Evolutionary conservation across 2,113 vertebrate species (phyloP).

Genomic region (Uria aalge): DNA sequence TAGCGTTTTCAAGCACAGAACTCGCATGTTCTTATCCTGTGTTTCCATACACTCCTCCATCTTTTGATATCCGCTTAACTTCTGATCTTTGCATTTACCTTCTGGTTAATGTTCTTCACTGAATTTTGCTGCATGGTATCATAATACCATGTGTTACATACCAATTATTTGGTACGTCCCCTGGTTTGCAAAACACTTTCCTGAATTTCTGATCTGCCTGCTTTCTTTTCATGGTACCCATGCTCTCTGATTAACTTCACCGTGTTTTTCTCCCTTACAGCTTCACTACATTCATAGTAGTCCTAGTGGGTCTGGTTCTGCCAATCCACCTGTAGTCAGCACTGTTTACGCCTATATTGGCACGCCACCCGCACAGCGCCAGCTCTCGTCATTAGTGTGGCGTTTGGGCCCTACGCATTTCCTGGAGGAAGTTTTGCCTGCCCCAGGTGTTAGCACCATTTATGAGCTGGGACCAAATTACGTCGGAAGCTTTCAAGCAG

Average conservation of each 20-base stretch:
- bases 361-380: slow-evolving; percentile 91
- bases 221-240: not conserved
- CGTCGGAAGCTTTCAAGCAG: slow-evolving; percentile 93
- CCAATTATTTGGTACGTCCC: not conserved
- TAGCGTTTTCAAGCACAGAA: not conserved
- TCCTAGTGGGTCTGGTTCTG: slow-evolving; percentile 89
- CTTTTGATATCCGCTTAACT: not conserved
- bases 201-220: not conserved
- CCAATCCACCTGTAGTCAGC: slow-evolving; percentile 93
- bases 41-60: not conserved
- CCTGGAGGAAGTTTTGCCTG: slow-evolving; percentile 93
- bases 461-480: slow-evolving; percentile 94
- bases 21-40: fast-evolving
- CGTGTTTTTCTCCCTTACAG: slow-evolving; percentile 55
- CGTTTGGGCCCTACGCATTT: slow-evolving; percentile 93
- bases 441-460: slow-evolving; percentile 83
- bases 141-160: fast-evolving
- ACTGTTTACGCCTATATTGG: slow-evolving; percentile 92
- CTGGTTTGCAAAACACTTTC: not conserved
- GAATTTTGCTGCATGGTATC: not conserved
- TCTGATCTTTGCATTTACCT: not conserved
- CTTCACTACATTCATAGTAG: slow-evolving; percentile 95
- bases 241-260: not conserved
- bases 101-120: not conserved
- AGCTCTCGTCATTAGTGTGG: slow-evolving; percentile 90